Percentiles rank a stretch among this genome's conserved stretches.
These are phyloP conservation scores for Selene dorsalis DNA, from an alignment of 2,797 vertebrate species.

Conservation along the genomic window DNA sequence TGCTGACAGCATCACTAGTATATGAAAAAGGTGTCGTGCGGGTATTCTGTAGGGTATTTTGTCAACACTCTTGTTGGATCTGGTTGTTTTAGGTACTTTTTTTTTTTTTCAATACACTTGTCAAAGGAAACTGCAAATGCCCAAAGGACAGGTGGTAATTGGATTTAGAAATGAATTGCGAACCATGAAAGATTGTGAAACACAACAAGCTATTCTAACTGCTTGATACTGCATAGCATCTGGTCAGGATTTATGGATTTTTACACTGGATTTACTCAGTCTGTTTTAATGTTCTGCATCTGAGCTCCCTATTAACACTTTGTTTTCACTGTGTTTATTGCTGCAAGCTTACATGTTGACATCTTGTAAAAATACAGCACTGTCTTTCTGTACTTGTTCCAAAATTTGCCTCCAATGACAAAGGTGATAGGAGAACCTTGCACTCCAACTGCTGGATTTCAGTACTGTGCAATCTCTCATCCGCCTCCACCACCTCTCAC, in stretches of 20 bases:
- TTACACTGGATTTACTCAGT: constrained; percentile 9
- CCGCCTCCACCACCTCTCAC: constrained; percentile 62
- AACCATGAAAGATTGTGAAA: constrained; percentile 26
- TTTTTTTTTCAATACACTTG: constrained; percentile 36
- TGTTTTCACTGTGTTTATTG: constrained; percentile 9
- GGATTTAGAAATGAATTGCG: constrained; percentile 35
- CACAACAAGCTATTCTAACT: constrained; percentile 5
- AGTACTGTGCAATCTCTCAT: constrained; percentile 52
- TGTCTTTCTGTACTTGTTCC: constrained; percentile 4
- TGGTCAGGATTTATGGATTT: constrained; percentile 23
- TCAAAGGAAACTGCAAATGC: constrained; percentile 22
- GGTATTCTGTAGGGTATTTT: neutral
- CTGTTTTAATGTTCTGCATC: constrained; percentile 14
- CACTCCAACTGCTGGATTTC: constrained; percentile 49
- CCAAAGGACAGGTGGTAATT: constrained; percentile 20
- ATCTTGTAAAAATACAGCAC: constrained; percentile 2
- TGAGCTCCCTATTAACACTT: neutral
- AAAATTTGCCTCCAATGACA: constrained; percentile 23
- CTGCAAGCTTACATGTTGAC: neutral
- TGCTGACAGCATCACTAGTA: constrained; percentile 20
- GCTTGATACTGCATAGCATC: constrained; percentile 9
- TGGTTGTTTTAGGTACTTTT: constrained; percentile 30
- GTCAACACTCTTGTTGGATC: constrained; percentile 20
- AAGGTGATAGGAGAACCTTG: constrained; percentile 45
- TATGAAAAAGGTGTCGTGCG: constrained; percentile 13